Percentiles rank a stretch among this genome's conserved stretches.
Evolutionary conservation across 1,140 invertebrate species (phyloP).

Genomic region (Proctacanthus coquilletti): DNA sequence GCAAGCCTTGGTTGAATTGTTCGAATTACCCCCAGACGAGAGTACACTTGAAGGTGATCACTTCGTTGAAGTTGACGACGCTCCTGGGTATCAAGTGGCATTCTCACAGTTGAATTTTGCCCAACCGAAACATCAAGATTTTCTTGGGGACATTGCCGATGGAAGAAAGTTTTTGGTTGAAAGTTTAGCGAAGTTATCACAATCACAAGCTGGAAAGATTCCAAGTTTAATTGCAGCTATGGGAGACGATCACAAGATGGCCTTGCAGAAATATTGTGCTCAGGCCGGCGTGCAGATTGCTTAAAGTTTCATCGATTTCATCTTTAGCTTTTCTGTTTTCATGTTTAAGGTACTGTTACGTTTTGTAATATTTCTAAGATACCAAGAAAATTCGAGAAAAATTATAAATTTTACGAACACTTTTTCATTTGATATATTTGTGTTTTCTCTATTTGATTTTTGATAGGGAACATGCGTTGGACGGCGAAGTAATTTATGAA

Average conservation of each 20-base stretch:
- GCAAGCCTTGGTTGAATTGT: constrained; percentile 64
- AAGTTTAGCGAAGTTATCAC: constrained; percentile 45
- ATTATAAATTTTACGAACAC: too few relatives aligned
- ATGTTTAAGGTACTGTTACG: too few relatives aligned
- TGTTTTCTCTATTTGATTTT: too few relatives aligned
- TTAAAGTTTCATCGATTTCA: too few relatives aligned
- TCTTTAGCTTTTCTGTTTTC: too few relatives aligned
- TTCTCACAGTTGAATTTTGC: constrained; percentile 82
- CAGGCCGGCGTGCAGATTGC: constrained; percentile 19
- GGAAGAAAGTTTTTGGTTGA: constrained; percentile 50
- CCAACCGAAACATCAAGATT: constrained; percentile 54
- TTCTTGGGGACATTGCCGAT: constrained; percentile 44
- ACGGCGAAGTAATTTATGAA: too few relatives aligned
- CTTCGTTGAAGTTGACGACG: constrained; percentile 73
- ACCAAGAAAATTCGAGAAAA: too few relatives aligned
- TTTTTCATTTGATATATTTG: too few relatives aligned
- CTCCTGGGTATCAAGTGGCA: constrained; percentile 71
- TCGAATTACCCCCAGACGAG: constrained; percentile 78
- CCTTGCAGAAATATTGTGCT: constrained; percentile 27
- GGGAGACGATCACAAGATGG: constrained; percentile 17
- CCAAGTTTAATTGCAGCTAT: constrained; percentile 23
- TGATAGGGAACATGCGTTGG: too few relatives aligned
- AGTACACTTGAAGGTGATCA: constrained; percentile 65
- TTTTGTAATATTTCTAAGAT: too few relatives aligned
- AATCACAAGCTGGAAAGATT: constrained; percentile 43